Percentiles rank a stretch among this genome's conserved stretches.
phyloP scores from a whole-genome alignment of 2,888 invertebrate species.

The Yponomeuta evonymella region DNA sequence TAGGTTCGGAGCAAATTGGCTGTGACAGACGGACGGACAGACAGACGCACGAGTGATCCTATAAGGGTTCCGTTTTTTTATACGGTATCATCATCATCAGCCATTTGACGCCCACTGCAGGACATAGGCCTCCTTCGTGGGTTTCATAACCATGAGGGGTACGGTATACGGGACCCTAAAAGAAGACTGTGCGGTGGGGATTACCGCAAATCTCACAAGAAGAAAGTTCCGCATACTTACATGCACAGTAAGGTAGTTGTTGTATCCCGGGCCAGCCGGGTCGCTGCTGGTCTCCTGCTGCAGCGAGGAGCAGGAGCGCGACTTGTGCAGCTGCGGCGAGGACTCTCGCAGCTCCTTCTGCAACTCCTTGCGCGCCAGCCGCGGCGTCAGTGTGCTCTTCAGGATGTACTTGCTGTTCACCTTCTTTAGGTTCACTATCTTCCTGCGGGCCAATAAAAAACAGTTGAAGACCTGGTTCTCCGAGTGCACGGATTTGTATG shows the following conservation, averaged over 20 bases:
- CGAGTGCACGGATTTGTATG: too few relatives aligned
- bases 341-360: constrained; percentile 78
- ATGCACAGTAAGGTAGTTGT: constrained; percentile 86
- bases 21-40: too few relatives aligned
- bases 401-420: constrained; percentile 89
- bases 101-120: too few relatives aligned
- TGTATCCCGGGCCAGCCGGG: constrained; percentile 75
- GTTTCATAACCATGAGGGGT: too few relatives aligned
- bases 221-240: constrained; percentile 55
- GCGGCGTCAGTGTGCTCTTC: constrained; percentile 88
- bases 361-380: constrained; percentile 82
- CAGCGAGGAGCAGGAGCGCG: constrained; percentile 84
- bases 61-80: too few relatives aligned
- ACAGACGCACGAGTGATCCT: too few relatives aligned
- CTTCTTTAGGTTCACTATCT: constrained; percentile 82
- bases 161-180: too few relatives aligned
- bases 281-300: constrained; percentile 74
- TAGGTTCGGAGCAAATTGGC: too few relatives aligned
- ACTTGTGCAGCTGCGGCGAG: constrained; percentile 77
- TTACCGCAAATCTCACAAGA: neutral
- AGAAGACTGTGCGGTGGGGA: too few relatives aligned
- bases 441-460: constrained; percentile 52
- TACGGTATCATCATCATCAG: too few relatives aligned
- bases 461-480: neutral
- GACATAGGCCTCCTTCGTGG: too few relatives aligned